Evolutionary conservation across 2,797 vertebrate genomes (phyloP), one percentile per base, ranked within the genome.

Genomic region (Aeoliscus strigatus): DNA sequence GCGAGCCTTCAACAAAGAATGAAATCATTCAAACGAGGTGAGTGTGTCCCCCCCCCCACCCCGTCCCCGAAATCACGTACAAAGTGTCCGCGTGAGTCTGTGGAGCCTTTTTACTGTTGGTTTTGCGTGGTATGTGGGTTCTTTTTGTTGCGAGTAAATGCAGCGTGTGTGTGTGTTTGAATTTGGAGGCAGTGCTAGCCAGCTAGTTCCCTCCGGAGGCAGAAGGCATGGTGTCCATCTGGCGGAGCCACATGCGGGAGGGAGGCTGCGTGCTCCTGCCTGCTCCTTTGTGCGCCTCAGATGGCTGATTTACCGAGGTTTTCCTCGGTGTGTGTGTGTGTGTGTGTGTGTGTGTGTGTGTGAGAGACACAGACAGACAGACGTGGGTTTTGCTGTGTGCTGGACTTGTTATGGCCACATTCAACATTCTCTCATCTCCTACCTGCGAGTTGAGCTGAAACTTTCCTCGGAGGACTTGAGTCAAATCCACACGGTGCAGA

Each of bases 1-100:
- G 62, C 67, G 18, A 73, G 47, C 70, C 73, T 77, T 78, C 84
- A 84, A 85, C 84, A 84, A 86, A 90, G 82, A 86, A 91, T 91
- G 89, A 89, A 90, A 72, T 66, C 87, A 8, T 76, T 74, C 55
- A 90, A 88, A 84, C 86, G 88, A 89, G 87, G 88, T 91, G 73
- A 81, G 81, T 8, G 27, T 70, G 24, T 39, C 46, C 45, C 25
- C 18, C 6, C 14, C 3, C 4, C 1, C 16, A 5, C 37, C 32
- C 14, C 36, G 55, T 58, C n/a, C n/a, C n/a, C n/a, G n/a, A n/a
- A n/a, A 13, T 39, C 6, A 14, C 8, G 5, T 39, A 8, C 14
- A 3, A 14, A 38, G 25, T 36, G 28, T 48, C 37, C 18, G 18
- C 6, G 18, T 4, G 14, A 40, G 18, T 14, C 16, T 8, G 39